phyloP scores from a whole-genome alignment of 2,888 invertebrate species.

The Empis livida region DNA sequence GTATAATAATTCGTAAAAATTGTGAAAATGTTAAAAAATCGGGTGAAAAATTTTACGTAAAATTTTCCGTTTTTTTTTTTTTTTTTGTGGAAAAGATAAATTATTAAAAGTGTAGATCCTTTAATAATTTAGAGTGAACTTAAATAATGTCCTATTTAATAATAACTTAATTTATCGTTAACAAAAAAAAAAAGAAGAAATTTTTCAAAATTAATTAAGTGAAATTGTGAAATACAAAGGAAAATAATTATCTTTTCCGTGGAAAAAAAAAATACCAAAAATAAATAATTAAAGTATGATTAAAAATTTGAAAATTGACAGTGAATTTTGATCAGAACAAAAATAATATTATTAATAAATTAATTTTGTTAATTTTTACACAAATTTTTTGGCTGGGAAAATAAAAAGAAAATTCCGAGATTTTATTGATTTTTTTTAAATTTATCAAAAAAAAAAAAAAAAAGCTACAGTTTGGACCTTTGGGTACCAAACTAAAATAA shows the following conservation, averaged over 20 bases:
- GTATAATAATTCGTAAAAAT: not conserved
- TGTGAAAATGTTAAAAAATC: conserved; percentile 7
- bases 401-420: no score
- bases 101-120: no score
- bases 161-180: not conserved
- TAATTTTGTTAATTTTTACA: no score
- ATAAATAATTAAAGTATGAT: not conserved
- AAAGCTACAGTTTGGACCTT: no score
- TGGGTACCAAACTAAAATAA: not conserved
- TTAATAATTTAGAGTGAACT: no score
- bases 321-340: not conserved
- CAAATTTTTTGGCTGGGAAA: no score
- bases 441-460: no score
- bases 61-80: no score
- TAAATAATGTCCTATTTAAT: no score
- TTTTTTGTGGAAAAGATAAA: no score
- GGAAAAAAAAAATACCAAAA: not conserved
- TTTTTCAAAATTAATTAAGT: not conserved
- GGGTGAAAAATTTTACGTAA: conserved; percentile 4
- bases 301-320: conserved; percentile 1
- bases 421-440: no score
- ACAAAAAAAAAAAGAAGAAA: not conserved
- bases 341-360: no score
- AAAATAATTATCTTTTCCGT: conserved; percentile 5
- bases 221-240: conserved; percentile 7